Conservation (phyloP, 64 coral and sea anemone species). For the Montipora efflorescens region DNA sequence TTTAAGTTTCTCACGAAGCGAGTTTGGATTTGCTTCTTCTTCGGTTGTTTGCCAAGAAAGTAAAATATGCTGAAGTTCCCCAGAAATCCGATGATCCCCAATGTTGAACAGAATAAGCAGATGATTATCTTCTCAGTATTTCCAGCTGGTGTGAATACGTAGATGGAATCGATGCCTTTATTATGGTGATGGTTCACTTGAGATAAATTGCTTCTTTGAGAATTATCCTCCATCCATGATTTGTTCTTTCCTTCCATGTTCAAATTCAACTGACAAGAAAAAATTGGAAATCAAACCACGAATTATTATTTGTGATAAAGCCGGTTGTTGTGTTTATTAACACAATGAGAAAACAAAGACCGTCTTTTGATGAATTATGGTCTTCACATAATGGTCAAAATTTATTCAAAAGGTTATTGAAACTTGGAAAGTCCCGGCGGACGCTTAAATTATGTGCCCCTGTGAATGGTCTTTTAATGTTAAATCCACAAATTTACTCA, state of each 20-base stretch:
- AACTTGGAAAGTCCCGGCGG: too few species aligned
- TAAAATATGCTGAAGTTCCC: constrained; percentile 26
- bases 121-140: neutral
- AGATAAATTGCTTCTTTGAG: neutral
- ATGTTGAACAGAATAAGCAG: neutral
- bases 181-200: neutral
- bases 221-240: neutral
- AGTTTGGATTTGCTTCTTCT: neutral
- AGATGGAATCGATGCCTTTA: neutral
- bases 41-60: neutral
- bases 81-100: neutral
- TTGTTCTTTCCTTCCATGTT: neutral
- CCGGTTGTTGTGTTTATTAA: too few species aligned
- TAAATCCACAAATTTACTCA: too few species aligned
- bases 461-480: too few species aligned
- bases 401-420: too few species aligned
- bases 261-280: neutral
- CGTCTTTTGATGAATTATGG: too few species aligned
- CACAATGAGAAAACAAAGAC: too few species aligned
- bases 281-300: neutral
- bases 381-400: too few species aligned
- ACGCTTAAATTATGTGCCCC: too few species aligned
- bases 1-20: constrained; percentile 7
- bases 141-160: constrained; percentile 20
- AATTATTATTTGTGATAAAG: too few species aligned